Evolutionary conservation across 2,113 vertebrate species (phyloP).

Genomic region (Haemorhous mexicanus): DNA sequence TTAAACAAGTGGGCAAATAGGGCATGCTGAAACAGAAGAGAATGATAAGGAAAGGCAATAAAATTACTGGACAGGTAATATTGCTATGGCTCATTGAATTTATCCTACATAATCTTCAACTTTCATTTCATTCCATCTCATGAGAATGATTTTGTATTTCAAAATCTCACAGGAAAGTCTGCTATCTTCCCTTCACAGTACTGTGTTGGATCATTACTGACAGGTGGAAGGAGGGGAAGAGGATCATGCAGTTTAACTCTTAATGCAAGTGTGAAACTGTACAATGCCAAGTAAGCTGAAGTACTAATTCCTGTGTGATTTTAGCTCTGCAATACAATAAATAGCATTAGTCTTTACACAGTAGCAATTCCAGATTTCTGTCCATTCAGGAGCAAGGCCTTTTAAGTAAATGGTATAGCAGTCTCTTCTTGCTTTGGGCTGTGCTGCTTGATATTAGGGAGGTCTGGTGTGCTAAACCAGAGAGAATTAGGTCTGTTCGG

Average conservation of each 20-base stretch:
- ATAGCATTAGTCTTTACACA: background rate
- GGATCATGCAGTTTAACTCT: background rate
- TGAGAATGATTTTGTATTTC: background rate
- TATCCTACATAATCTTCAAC: background rate
- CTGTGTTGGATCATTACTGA: background rate
- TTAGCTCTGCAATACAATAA: background rate
- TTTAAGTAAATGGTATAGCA: background rate
- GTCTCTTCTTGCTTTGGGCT: background rate
- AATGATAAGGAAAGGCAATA: background rate
- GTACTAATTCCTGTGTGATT: background rate
- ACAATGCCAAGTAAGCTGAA: background rate
- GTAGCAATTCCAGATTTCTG: background rate
- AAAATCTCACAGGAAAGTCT: background rate
- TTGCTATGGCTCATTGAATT: background rate
- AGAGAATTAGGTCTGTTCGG: background rate
- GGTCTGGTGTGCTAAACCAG: background rate
- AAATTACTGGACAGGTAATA: background rate
- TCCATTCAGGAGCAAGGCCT: background rate
- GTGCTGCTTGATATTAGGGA: background rate
- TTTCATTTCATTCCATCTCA: background rate
- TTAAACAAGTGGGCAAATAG: background rate
- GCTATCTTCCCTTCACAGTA: background rate
- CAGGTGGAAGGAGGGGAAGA: background rate
- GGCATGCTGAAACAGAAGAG: background rate
- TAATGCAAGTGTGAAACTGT: background rate